phyloP scores from a whole-genome alignment of 2,113 vertebrate genomes.

The Notechis scutatus region DNA sequence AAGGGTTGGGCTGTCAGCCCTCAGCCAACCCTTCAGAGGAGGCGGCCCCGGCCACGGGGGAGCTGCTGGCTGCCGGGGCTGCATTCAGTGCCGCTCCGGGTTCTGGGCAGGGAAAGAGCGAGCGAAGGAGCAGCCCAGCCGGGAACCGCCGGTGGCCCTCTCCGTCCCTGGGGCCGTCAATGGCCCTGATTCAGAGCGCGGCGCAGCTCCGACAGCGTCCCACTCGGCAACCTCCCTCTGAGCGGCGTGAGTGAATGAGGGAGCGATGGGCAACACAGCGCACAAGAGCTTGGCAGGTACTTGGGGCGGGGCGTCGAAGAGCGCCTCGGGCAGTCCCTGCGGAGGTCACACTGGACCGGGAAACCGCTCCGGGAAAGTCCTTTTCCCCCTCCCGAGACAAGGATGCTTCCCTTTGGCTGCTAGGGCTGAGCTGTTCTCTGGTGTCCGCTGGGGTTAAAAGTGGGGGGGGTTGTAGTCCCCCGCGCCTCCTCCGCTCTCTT shows the following conservation, averaged over 20 bases:
- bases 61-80: neutral
- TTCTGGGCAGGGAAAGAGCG: neutral
- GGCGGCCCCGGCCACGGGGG: conserved; percentile 12
- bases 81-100: neutral
- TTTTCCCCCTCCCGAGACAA: neutral
- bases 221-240: neutral
- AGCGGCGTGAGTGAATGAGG: neutral
- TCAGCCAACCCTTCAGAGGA: conserved; percentile 10
- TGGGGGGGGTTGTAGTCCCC: neutral
- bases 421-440: neutral
- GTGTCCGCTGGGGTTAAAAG: neutral
- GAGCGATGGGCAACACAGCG: conserved; percentile 65
- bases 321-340: neutral
- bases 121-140: neutral
- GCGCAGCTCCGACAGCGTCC: neutral
- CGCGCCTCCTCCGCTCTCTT: neutral
- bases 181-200: conserved; percentile 32
- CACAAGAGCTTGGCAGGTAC: conserved; percentile 66
- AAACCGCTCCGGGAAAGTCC: neutral
- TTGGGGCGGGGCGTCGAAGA: neutral
- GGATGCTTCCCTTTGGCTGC: neutral
- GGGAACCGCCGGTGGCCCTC: neutral
- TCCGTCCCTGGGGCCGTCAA: conserved; percentile 16
- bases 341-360: neutral
- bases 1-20: neutral